phyloP scores from a whole-genome alignment of 2,888 invertebrate species.

The Drosophila macrothrix region DNA sequence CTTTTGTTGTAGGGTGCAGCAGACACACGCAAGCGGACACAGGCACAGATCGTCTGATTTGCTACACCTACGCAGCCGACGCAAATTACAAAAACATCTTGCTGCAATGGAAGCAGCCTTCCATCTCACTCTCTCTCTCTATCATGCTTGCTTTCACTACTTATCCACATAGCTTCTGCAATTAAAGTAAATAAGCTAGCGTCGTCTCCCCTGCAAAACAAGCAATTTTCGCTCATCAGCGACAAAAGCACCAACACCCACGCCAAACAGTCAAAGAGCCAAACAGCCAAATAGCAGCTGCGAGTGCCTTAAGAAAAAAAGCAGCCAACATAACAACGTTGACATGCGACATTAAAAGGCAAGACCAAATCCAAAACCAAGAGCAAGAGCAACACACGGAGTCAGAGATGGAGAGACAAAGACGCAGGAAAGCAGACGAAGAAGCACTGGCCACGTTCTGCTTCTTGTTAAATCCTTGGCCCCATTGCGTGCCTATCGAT shows the following conservation, averaged over 20 bases:
- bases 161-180: conserved; percentile 50
- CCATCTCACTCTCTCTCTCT: not conserved
- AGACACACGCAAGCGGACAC: conserved; percentile 54
- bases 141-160: conserved; percentile 13
- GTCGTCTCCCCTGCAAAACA: conserved; percentile 25
- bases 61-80: conserved; percentile 66
- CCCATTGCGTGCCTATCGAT: conserved; percentile 55
- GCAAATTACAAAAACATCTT: conserved; percentile 51
- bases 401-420: conserved; percentile 10
- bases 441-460: conserved; percentile 2
- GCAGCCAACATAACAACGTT: conserved; percentile 75
- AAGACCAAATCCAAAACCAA: conserved; percentile 48
- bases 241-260: conserved; percentile 50
- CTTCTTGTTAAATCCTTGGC: conserved; percentile 29
- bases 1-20: conserved; percentile 56
- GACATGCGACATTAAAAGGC: conserved; percentile 79
- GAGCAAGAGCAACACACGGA: not conserved
- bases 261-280: conserved; percentile 33
- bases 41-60: conserved; percentile 36
- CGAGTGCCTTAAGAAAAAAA: conserved; percentile 48
- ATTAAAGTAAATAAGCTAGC: conserved; percentile 68
- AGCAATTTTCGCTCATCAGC: conserved; percentile 72
- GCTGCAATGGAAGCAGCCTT: not conserved
- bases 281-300: conserved; percentile 21
- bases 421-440: not conserved